These are phyloP conservation scores for Spongilla lacustris DNA, from an alignment of 37 sponge, comb jelly and placozoan genomes.

Conservation along the genomic window DNA sequence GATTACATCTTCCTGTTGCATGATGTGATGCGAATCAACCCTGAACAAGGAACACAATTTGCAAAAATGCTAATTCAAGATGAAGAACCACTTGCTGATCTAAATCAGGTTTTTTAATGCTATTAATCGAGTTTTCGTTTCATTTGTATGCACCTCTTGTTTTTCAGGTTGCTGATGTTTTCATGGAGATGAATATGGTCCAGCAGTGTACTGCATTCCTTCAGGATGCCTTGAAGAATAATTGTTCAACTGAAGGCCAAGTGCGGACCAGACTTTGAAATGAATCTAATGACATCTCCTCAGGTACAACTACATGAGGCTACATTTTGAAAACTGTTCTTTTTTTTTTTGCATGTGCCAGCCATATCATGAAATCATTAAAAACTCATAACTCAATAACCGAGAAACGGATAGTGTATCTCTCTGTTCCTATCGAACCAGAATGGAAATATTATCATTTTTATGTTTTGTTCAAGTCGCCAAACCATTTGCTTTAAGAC, in stretches of 20 bases:
- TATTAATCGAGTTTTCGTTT: too few species aligned
- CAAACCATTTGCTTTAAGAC: too few species aligned
- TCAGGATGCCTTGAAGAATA: constrained; percentile 98
- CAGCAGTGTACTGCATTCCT: constrained; percentile 99
- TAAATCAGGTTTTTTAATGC: constrained; percentile 74
- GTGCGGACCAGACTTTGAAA: constrained; percentile 97
- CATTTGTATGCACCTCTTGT: too few species aligned
- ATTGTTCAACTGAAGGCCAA: constrained; percentile 87
- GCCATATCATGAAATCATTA: too few species aligned
- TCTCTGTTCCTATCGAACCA: too few species aligned
- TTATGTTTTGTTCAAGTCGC: too few species aligned
- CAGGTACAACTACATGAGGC: constrained; percentile 60
- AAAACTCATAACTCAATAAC: too few species aligned
- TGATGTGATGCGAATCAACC: constrained; percentile 94
- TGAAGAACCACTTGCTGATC: constrained; percentile 94
- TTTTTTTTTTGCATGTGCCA: too few species aligned
- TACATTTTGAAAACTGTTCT: too few species aligned
- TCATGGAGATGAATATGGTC: constrained; percentile 98
- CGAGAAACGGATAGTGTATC: too few species aligned
- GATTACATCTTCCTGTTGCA: constrained; percentile 96
- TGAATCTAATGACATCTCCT: constrained; percentile 97
- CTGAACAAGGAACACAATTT: constrained; percentile 93
- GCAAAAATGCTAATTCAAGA: constrained; percentile 96
- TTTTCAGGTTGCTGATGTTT: constrained; percentile 95
- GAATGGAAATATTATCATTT: too few species aligned